phyloP scores from a whole-genome alignment of 2,113 vertebrate species.

The Ceyx margarethae region DNA sequence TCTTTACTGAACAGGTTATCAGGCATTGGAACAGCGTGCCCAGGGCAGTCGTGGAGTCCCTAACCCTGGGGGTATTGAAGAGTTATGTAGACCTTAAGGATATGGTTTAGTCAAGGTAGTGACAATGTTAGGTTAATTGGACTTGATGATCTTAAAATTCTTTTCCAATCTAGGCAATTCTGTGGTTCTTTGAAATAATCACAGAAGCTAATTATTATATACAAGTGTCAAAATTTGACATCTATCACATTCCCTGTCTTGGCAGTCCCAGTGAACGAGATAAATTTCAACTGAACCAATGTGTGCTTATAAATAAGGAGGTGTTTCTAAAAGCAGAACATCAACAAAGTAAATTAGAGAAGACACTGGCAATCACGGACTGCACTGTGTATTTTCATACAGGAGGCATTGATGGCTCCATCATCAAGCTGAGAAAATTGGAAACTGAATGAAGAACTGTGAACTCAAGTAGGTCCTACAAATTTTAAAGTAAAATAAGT shows the following conservation, averaged over 20 bases:
- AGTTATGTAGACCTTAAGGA: too few species aligned
- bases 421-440: neutral
- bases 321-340: neutral
- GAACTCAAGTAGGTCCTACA: neutral
- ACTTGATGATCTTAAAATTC: too few species aligned
- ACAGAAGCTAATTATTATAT: neutral
- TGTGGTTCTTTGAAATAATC: neutral
- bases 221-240: neutral
- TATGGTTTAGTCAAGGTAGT: too few species aligned
- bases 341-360: neutral
- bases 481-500: neutral
- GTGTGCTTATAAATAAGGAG: neutral
- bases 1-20: too few species aligned
- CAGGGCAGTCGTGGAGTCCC: too few species aligned
- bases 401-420: neutral
- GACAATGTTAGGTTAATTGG: too few species aligned
- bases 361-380: neutral
- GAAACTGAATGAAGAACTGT: neutral
- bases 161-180: too few species aligned
- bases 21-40: too few species aligned
- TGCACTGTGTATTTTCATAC: neutral
- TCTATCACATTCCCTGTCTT: neutral
- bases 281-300: neutral
- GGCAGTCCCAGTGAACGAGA: neutral
- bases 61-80: too few species aligned